These are phyloP conservation scores for Saturnia japonica DNA, from an alignment of 2,888 invertebrate genomes.

Conservation along the genomic window DNA sequence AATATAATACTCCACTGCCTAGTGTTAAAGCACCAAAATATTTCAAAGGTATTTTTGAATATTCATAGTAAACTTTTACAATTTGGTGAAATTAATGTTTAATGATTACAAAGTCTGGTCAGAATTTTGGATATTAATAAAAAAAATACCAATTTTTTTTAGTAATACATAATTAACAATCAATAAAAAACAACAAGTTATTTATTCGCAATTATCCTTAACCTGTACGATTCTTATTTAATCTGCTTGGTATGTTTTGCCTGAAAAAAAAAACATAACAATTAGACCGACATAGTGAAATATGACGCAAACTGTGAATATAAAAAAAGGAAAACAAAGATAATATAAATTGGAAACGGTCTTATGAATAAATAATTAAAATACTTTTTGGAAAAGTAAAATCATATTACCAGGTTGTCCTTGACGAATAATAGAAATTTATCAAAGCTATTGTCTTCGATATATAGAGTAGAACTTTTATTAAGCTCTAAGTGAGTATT, in stretches of 20 bases:
- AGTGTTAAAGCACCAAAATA: background rate
- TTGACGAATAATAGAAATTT: constrained; percentile 63
- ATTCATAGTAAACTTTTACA: background rate
- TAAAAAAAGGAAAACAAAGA: background rate
- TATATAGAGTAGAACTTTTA: constrained; percentile 76
- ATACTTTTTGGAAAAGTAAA: constrained; percentile 67
- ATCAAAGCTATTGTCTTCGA: constrained; percentile 80
- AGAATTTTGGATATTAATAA: background rate
- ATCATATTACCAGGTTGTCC: constrained; percentile 66
- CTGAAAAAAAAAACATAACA: too few relatives aligned
- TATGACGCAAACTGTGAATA: background rate
- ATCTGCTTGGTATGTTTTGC: too few relatives aligned
- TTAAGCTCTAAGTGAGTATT: constrained; percentile 79
- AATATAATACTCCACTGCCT: background rate
- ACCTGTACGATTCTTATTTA: too few relatives aligned
- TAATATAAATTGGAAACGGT: background rate
- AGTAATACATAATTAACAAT: too few relatives aligned
- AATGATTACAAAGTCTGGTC: background rate
- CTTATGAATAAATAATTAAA: background rate
- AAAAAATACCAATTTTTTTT: background rate
- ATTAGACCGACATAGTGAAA: background rate
- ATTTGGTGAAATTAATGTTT: background rate
- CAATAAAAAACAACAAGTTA: too few relatives aligned
- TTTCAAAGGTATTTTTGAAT: background rate
- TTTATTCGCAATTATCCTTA: too few relatives aligned